Evolutionary conservation across 2,888 invertebrate species (phyloP), one percentile per base, ranked within the genome.

Genomic region (Pheosia gnoma): DNA sequence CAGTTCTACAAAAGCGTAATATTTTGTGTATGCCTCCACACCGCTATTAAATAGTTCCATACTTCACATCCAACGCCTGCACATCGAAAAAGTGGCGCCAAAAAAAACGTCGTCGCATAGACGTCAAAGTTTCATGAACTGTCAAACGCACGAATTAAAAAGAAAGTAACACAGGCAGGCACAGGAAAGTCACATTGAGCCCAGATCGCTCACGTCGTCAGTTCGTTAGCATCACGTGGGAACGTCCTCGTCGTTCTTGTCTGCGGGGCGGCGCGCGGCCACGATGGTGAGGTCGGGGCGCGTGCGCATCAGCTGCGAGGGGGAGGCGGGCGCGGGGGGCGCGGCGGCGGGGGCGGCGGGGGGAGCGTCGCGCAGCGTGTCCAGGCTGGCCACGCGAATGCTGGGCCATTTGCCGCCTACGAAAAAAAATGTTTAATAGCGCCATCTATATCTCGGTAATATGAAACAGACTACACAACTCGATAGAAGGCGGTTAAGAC

Each of bases 241-340:
- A 25, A 49, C 39, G 5, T 80, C 79, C 4, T 78, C 79, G 11
- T 83, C 84, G 2, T 78, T 72, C 38, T 74, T 71, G 7, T 65
- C 67, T 4, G 65, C 71, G 25, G 77, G 66, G 58, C 76, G 80
- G 64, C 81, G 79, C 3, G 91, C 88, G 1, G 91, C 89, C 11
- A 92, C 90, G 13, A 93, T 93, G 62, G 93, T 93, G 67, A 93
- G 86, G 83, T 93, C 93, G 9, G 93, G 93, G 0, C 93, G 78
- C 3, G 89, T 90, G 51, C 88, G 76, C 91, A 93, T 91, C 7
- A 92, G 86, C 5, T 86, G 85, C 0, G 87, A 84, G 4, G 90
- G 88, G 0, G 88, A 85, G 0, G 85, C 80, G 11, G 74, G 72
- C 8, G 38, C n/a, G 43, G 13, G 59, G 54, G 68, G 71, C 0